These are phyloP conservation scores for Leptosomus discolor DNA, from an alignment of 2,113 vertebrate genomes.

Conservation along the genomic window DNA sequence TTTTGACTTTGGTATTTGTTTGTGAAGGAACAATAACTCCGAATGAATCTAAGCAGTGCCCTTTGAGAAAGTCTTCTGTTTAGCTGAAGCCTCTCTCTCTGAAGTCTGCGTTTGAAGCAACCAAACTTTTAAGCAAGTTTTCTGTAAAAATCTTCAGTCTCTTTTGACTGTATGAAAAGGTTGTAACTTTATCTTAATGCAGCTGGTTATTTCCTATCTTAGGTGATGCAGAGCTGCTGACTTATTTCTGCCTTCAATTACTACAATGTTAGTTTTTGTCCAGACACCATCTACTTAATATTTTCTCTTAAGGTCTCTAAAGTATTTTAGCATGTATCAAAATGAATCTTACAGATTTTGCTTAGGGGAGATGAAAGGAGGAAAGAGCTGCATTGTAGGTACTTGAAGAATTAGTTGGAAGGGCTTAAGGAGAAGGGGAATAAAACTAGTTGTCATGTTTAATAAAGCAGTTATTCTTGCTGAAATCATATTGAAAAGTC, in stretches of 20 bases:
- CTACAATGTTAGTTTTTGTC: not conserved
- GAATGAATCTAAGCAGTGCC: not conserved
- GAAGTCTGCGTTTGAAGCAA: not conserved
- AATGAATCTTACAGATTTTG: not conserved
- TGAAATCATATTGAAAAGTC: not conserved
- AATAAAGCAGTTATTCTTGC: not conserved
- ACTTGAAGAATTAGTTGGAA: not conserved
- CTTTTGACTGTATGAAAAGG: not conserved
- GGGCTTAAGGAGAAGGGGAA: not conserved
- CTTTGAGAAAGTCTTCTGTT: not conserved
- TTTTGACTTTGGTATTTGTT: conserved; percentile 4
- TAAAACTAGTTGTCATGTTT: not conserved
- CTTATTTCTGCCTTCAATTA: not conserved
- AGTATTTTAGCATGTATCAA: not conserved
- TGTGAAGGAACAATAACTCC: not conserved
- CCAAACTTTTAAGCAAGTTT: not conserved
- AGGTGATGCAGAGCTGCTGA: not conserved
- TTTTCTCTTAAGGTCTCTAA: not conserved
- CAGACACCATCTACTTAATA: not conserved
- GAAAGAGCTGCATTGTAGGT: not conserved
- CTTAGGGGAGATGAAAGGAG: not conserved
- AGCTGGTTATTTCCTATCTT: not conserved
- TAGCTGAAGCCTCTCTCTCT: not conserved
- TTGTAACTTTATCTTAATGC: not conserved
- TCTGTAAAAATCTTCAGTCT: not conserved